These are phyloP conservation scores for Notospermus geniculatus DNA, from an alignment of 1,140 invertebrate species.

Conservation along the genomic window DNA sequence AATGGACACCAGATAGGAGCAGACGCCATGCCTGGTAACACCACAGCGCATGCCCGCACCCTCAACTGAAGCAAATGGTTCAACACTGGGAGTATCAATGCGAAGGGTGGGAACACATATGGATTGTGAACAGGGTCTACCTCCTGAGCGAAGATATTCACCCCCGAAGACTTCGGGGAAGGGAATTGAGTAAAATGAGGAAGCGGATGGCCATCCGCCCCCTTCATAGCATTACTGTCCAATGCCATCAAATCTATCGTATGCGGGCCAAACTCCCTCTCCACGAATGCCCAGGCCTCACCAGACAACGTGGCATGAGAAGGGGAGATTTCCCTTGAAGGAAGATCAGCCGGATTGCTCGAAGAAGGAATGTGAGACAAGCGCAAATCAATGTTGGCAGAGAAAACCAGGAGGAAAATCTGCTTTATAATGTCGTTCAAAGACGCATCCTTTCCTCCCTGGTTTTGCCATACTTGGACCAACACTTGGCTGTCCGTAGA, in stretches of 20 bases:
- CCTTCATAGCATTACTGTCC: background rate
- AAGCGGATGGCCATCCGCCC: background rate
- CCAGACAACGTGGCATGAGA: too few relatives aligned
- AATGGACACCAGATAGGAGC: too few relatives aligned
- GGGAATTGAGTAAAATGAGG: background rate
- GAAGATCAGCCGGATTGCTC: background rate
- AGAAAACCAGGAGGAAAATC: background rate
- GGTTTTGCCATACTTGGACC: background rate
- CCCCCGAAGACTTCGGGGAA: background rate
- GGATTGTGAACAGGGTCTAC: background rate
- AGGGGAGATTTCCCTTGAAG: too few relatives aligned
- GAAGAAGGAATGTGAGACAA: background rate
- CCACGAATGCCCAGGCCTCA: too few relatives aligned
- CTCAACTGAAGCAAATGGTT: background rate
- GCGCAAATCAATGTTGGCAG: background rate
- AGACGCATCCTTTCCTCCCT: background rate
- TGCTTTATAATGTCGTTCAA: background rate
- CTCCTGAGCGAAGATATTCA: background rate
- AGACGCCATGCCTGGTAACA: too few relatives aligned
- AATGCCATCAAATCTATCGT: constrained; percentile 1
- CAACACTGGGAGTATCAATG: background rate
- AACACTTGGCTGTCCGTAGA: background rate
- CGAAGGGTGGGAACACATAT: constrained; percentile 1
- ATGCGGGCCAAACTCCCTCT: background rate
- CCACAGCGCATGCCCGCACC: too few relatives aligned